phyloP scores from a whole-genome alignment of 2,113 vertebrate genomes.

The Cyanoderma ruficeps region DNA sequence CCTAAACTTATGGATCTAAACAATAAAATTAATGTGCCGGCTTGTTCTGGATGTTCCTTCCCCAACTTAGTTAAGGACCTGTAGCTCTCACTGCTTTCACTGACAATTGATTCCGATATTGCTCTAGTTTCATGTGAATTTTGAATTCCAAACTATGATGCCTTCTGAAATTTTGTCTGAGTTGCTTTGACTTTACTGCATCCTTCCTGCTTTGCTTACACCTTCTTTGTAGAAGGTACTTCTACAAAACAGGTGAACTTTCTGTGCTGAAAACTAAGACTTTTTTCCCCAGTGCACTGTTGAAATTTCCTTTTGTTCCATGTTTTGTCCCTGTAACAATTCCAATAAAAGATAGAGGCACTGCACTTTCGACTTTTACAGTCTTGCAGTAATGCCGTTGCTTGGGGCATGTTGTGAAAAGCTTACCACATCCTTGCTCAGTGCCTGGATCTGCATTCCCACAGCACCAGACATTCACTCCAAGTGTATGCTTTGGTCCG shows the following conservation, averaged over 20 bases:
- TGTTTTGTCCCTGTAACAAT: background rate
- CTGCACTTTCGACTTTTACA: background rate
- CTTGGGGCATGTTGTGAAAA: slow-evolving; percentile 19
- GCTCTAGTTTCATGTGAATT: background rate
- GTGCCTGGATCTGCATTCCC: slow-evolving; percentile 26
- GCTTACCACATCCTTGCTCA: slow-evolving; percentile 33
- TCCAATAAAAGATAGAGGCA: background rate
- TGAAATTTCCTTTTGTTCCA: background rate
- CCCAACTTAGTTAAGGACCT: background rate
- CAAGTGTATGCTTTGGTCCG: slow-evolving; percentile 28
- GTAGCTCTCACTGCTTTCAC: background rate
- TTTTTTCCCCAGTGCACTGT: background rate
- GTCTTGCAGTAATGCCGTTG: background rate
- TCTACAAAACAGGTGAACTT: background rate
- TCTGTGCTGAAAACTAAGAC: background rate
- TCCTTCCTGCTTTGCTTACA: background rate
- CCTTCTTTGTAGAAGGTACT: background rate
- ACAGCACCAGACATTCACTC: background rate
- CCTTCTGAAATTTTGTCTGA: background rate
- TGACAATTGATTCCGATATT: background rate
- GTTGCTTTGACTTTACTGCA: background rate
- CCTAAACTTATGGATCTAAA: background rate
- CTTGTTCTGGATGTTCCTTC: background rate
- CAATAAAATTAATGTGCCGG: background rate
- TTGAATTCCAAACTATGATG: background rate